Percentiles rank a stretch among this genome's conserved stretches.
Evolutionary conservation across 2,113 vertebrate species (phyloP).

Genomic region (Corvus cornix): DNA sequence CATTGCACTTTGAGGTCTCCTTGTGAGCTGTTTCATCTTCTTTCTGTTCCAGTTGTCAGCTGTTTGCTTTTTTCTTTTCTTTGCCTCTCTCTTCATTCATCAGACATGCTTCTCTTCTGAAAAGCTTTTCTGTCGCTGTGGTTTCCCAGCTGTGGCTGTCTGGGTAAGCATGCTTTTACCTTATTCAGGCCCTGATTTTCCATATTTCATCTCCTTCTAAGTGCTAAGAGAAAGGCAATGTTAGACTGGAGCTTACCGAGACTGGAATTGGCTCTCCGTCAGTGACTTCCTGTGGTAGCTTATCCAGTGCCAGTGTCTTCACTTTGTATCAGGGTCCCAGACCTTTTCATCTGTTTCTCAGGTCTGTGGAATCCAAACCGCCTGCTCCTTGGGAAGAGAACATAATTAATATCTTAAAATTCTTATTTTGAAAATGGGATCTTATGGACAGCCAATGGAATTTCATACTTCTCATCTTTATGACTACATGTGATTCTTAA

Average conservation of each 20-base stretch:
- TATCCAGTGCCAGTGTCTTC: neutral
- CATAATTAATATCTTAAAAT: neutral
- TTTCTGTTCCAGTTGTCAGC: neutral
- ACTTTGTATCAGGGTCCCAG: neutral
- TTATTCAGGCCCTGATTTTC: neutral
- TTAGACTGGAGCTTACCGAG: fast-evolving
- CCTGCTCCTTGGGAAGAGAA: neutral
- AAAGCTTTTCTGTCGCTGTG: neutral
- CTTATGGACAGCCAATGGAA: neutral
- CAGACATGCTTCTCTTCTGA: neutral
- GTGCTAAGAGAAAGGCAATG: neutral
- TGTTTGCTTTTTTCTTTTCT: neutral
- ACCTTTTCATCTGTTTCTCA: neutral
- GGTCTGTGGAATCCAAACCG: neutral
- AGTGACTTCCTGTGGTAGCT: neutral
- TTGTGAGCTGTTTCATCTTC: neutral
- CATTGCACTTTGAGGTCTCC: neutral
- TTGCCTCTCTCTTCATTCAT: neutral
- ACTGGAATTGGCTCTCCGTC: neutral
- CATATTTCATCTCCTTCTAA: neutral
- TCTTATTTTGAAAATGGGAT: neutral
- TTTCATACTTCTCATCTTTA: neutral
- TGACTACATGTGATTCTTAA: neutral
- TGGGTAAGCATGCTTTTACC: neutral
- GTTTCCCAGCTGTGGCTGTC: neutral